Evolutionary conservation across 2,888 invertebrate genomes (phyloP), one percentile per base, ranked within the genome.

Genomic region (Lasioglossum morio): DNA sequence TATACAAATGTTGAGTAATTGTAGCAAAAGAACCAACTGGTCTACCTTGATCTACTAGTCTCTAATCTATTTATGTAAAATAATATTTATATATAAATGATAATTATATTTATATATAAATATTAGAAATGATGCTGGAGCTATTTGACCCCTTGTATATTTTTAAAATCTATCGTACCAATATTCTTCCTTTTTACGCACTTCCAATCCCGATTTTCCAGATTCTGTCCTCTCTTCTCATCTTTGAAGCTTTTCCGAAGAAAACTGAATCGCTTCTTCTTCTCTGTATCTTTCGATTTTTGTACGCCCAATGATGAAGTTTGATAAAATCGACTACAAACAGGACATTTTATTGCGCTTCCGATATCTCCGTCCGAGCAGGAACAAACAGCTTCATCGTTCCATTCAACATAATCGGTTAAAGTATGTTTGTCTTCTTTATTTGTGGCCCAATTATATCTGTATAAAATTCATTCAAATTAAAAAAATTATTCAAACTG

Each of bases 161-260:
- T 72, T 40, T 40, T 53, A 73, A 43, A 34, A 74, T 76, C 40
- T 79, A 76, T 85, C 79, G 72, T 77, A 70, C 48, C 76, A 81
- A 48, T 46, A 76, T 76, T 37, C 40, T 60, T 72, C 60, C 77
- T 75, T 84, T 86, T 57, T 82, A 85, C 75, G 69, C 66, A 82
- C 88, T 88, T 88, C 75, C 81, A 84, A 40, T 87, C 82, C 34
- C 74, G 85, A 16, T 84, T 85, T 70, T 85, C 77, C 46, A 78
- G 77, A 23, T 89, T 87, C 75, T 89, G 87, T 4, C 84, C 73
- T n/a, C 73, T 84, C 27, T 91, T 88, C 43, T 73, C 85, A 19
- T 85, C 87, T 30, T 79, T 81, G n/a, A 46, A 78, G 30, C 60
- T 70, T 34, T 57, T 87, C 66, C 78, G 81, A 2, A 79, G 69